Conservation (phyloP, 1,140 invertebrate species). For the Platyura marginata region DNA sequence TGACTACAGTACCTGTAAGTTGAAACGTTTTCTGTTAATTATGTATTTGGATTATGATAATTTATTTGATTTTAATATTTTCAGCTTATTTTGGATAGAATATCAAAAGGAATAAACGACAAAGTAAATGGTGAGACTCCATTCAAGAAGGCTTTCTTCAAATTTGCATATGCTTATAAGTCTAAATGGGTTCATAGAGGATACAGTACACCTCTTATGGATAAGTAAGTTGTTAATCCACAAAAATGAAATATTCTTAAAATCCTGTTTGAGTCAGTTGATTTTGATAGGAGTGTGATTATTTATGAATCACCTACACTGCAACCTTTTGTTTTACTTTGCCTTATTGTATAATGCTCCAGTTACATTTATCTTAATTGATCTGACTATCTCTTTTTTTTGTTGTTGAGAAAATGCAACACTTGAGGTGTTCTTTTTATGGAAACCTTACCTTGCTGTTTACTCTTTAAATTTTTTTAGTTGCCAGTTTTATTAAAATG, state of each 20-base stretch:
- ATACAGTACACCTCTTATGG: constrained; percentile 64
- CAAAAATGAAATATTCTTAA: too few relatives aligned
- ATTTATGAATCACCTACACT: too few relatives aligned
- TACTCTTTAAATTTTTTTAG: too few relatives aligned
- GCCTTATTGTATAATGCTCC: too few relatives aligned
- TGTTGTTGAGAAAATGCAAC: too few relatives aligned
- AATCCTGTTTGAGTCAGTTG: too few relatives aligned
- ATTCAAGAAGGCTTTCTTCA: constrained; percentile 63
- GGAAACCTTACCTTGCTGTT: too few relatives aligned
- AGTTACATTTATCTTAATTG: too few relatives aligned
- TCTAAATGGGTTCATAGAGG: constrained; percentile 64
- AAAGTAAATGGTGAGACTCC: constrained; percentile 63
- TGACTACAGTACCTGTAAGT: constrained; percentile 85
- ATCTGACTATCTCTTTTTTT: too few relatives aligned
- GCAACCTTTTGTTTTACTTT: background rate
- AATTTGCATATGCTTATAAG: constrained; percentile 87
- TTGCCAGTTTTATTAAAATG: too few relatives aligned
- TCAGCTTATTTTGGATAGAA: constrained; percentile 82
- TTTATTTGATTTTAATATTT: constrained; percentile 14
- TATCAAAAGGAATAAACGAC: constrained; percentile 88
- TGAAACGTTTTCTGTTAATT: background rate
- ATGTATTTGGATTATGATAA: constrained; percentile 4
- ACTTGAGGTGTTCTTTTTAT: too few relatives aligned
- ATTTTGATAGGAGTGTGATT: too few relatives aligned
- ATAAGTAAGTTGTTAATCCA: constrained; percentile 31